These are phyloP conservation scores for Mamestra brassicae DNA, from an alignment of 2,888 invertebrate genomes.

Conservation along the genomic window DNA sequence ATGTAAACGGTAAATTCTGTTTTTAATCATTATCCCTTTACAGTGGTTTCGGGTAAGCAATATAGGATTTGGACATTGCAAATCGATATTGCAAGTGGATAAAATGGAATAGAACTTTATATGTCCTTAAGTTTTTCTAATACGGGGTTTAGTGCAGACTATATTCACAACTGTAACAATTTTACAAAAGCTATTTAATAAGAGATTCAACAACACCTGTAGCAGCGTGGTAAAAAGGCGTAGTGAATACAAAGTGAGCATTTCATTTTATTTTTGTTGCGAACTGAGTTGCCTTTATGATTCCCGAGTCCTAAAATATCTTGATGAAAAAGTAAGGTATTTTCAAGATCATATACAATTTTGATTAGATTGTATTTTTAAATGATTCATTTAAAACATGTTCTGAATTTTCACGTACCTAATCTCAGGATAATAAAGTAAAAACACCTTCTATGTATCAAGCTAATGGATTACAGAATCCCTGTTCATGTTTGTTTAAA, in stretches of 20 bases:
- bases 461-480: background rate
- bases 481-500: background rate
- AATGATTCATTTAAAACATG: constrained; percentile 4
- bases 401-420: background rate
- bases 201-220: constrained; percentile 53
- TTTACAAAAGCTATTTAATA: constrained; percentile 49
- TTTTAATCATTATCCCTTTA: constrained; percentile 42
- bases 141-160: background rate
- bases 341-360: constrained; percentile 11
- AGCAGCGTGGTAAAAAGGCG: constrained; percentile 45
- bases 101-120: background rate
- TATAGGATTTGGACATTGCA: background rate
- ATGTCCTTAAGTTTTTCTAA: background rate
- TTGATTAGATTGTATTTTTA: background rate
- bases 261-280: constrained; percentile 46
- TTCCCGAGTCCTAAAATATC: constrained; percentile 22
- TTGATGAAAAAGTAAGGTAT: constrained; percentile 21
- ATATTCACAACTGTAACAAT: constrained; percentile 26
- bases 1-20: constrained; percentile 57
- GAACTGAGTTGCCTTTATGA: constrained; percentile 41
- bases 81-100: background rate
- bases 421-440: too few relatives aligned
- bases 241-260: constrained; percentile 57
- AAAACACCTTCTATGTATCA: too few relatives aligned
- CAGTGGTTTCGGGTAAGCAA: background rate